phyloP scores from a whole-genome alignment of 1,140 invertebrate species.

The Brachionus sp. region DNA sequence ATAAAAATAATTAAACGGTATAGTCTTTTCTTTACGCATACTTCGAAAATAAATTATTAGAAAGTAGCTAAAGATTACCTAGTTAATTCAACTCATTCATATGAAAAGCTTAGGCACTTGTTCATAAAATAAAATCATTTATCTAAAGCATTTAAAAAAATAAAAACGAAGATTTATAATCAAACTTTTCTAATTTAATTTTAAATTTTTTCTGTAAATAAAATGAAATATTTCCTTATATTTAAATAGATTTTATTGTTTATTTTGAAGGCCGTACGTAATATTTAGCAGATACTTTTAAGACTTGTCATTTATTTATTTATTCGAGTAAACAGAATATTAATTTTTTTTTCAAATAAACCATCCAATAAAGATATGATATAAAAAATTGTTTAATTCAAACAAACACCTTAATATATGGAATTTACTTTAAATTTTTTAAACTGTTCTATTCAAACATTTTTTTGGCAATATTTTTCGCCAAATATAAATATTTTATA shows the following conservation, averaged over 20 bases:
- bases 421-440: background rate
- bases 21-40: background rate
- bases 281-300: background rate
- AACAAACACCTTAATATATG: background rate
- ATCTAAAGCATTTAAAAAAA: too few species aligned
- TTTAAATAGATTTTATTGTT: background rate
- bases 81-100: too few species aligned
- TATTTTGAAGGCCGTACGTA: background rate
- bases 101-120: too few species aligned
- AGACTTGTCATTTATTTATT: background rate
- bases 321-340: background rate
- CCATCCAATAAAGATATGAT: background rate
- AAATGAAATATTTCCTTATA: background rate
- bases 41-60: too few species aligned
- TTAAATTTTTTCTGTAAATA: background rate
- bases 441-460: background rate
- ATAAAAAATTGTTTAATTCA: conserved; percentile 29
- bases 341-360: conserved; percentile 1
- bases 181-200: background rate
- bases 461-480: background rate
- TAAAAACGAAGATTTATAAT: too few species aligned
- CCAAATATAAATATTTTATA: background rate
- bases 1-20: background rate
- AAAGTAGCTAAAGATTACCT: too few species aligned
- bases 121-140: too few species aligned